These are phyloP conservation scores for Anthrax anthrax DNA, from an alignment of 2,888 invertebrate species.

Conservation along the genomic window DNA sequence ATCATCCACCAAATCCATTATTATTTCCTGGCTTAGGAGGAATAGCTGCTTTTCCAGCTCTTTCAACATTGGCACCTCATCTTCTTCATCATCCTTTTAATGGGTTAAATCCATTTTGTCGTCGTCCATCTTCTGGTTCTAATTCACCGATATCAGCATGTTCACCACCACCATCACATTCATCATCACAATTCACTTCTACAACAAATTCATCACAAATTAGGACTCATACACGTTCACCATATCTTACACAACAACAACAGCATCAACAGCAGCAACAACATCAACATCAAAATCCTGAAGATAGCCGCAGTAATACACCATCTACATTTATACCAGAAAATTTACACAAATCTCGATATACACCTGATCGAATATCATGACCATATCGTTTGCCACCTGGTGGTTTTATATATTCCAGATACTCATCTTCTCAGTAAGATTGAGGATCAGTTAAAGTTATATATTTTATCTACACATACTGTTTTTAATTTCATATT, in stretches of 20 bases:
- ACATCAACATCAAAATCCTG: neutral
- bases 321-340: neutral
- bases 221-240: slow-evolving; percentile 9
- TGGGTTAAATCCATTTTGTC: slow-evolving; percentile 25
- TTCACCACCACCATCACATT: slow-evolving; percentile 26
- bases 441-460: neutral
- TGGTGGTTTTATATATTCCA: slow-evolving; percentile 11
- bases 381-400: slow-evolving; percentile 26
- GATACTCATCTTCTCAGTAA: slow-evolving; percentile 5
- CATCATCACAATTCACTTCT: neutral
- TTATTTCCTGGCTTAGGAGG: slow-evolving; percentile 44
- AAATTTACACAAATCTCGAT: slow-evolving; percentile 14
- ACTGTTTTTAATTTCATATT: neutral
- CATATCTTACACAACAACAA: neutral
- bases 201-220: slow-evolving; percentile 11
- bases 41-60: slow-evolving; percentile 40
- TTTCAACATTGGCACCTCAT: slow-evolving; percentile 31
- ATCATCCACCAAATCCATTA: slow-evolving; percentile 42
- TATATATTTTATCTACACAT: no score
- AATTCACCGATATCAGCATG: slow-evolving; percentile 39
- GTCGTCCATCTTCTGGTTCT: slow-evolving; percentile 37
- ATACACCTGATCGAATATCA: slow-evolving; percentile 29
- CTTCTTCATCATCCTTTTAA: slow-evolving; percentile 34
- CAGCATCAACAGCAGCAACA: neutral
- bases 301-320: neutral